Conservation (phyloP, 2,113 vertebrate species). For the Fukomys damarensis region DNA sequence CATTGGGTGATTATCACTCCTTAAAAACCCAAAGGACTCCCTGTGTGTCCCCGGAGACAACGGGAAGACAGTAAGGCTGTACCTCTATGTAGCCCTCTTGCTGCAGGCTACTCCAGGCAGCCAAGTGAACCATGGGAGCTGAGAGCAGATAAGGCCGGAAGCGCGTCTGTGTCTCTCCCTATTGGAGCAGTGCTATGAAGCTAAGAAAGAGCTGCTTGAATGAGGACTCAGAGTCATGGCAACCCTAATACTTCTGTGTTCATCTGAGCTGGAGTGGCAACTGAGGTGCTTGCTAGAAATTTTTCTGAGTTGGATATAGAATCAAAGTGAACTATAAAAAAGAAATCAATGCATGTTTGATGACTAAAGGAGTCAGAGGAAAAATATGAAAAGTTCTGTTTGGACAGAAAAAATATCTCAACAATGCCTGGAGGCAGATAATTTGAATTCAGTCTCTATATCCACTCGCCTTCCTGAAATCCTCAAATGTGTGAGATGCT, state of each 20-base stretch:
- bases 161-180: not conserved
- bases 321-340: slow-evolving; percentile 16
- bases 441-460: not conserved
- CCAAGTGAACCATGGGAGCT: not conserved
- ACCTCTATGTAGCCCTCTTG: not conserved
- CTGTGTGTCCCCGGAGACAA: not conserved
- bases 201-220: not conserved
- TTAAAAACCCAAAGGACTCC: not conserved
- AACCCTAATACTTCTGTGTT: not conserved
- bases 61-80: not conserved
- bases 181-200: not conserved
- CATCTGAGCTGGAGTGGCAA: not conserved
- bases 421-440: not conserved
- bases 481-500: not conserved
- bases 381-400: not conserved
- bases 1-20: not conserved
- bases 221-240: not conserved
- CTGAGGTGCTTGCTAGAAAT: not conserved
- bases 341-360: not conserved
- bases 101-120: not conserved
- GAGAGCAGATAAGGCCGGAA: not conserved
- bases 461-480: not conserved
- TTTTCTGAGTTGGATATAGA: not conserved
- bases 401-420: not conserved
- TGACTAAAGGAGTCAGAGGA: not conserved